Evolutionary conservation across 1,140 invertebrate genomes (phyloP).

Genomic region (Notospermus geniculatus): DNA sequence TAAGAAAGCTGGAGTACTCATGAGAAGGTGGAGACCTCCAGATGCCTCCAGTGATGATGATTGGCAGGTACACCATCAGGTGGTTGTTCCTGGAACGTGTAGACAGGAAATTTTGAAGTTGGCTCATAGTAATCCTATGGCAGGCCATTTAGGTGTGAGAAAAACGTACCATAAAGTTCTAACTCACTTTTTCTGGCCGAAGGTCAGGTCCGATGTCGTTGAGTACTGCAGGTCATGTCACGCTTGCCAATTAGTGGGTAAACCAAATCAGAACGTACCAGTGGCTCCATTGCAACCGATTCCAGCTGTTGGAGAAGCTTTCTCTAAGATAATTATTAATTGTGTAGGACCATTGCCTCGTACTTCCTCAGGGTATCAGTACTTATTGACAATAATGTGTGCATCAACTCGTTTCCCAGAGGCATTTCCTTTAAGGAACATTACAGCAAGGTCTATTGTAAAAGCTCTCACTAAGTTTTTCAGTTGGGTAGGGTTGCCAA

Average conservation of each 20-base stretch:
- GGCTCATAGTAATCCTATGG: constrained; percentile 12
- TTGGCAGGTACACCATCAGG: not conserved
- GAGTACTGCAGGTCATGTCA: constrained; percentile 22
- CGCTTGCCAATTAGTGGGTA: constrained; percentile 21
- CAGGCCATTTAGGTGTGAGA: constrained; percentile 17
- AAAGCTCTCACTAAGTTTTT: constrained; percentile 18
- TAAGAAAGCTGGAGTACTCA: not conserved
- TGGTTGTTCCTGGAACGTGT: constrained; percentile 13
- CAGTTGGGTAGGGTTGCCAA: constrained; percentile 17
- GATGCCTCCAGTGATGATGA: not conserved
- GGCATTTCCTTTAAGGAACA: too few species aligned
- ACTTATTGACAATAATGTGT: constrained; percentile 26
- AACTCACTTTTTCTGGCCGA: constrained; percentile 24
- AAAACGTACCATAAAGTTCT: constrained; percentile 16
- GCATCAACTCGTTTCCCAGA: constrained; percentile 20
- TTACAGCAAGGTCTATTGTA: constrained; percentile 9
- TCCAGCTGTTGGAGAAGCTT: constrained; percentile 19
- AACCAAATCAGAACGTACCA: constrained; percentile 22
- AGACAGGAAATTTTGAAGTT: constrained; percentile 12
- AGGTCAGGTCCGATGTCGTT: constrained; percentile 11
- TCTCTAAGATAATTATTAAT: constrained; percentile 21
- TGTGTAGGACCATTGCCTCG: constrained; percentile 22
- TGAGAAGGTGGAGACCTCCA: not conserved
- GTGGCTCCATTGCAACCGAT: constrained; percentile 20
- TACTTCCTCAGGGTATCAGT: constrained; percentile 23